Conservation (phyloP, 2,113 vertebrate genomes). For the Octodon degus region DNA sequence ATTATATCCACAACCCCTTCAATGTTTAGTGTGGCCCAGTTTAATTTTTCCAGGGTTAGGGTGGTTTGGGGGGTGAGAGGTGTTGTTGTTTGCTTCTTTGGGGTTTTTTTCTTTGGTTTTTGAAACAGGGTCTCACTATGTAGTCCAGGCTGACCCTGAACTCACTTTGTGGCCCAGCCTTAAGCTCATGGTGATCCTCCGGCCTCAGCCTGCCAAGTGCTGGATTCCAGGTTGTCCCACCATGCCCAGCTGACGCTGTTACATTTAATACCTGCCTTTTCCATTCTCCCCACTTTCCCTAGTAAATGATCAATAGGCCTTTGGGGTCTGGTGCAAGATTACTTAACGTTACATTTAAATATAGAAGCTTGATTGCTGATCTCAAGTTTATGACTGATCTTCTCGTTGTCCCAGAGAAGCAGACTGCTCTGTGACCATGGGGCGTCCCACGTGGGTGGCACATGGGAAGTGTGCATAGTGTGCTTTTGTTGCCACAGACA, state of each 20-base stretch:
- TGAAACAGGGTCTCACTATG: not conserved
- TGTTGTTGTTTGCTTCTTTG: not conserved
- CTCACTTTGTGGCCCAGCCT: not conserved
- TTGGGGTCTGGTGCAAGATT: not conserved
- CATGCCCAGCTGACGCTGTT: not conserved
- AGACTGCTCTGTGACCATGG: not conserved
- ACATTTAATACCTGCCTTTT: not conserved
- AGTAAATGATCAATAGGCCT: not conserved
- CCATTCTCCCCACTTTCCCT: not conserved
- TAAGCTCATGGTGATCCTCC: not conserved
- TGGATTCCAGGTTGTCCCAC: not conserved
- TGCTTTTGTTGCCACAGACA: slow-evolving; percentile 27
- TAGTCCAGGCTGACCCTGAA: not conserved
- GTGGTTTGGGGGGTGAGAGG: not conserved
- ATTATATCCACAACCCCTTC: not conserved
- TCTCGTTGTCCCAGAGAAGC: not conserved
- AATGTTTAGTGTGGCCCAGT: not conserved
- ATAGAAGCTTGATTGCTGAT: not conserved
- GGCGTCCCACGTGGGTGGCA: not conserved
- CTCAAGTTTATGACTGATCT: not conserved
- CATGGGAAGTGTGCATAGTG: not conserved
- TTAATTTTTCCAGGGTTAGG: not conserved
- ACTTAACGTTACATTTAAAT: slow-evolving; percentile 42
- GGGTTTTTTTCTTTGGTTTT: not conserved
- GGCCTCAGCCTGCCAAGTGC: not conserved